Conservation (phyloP, 2,888 invertebrate species). For the Lasioglossum vierecki region DNA sequence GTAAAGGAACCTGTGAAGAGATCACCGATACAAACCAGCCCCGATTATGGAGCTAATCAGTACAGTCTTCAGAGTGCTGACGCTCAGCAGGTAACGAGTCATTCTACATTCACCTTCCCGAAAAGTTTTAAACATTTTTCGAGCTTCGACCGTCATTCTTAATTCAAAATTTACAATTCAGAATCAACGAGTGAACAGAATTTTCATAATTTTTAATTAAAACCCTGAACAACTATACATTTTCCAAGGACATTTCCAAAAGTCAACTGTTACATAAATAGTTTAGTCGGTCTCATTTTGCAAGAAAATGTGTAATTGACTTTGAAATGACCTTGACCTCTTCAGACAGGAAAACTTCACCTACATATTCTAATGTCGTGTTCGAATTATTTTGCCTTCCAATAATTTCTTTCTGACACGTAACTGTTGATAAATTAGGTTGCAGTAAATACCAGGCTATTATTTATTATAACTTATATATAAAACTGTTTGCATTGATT, state of each 20-base stretch:
- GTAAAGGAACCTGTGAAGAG: constrained; percentile 81
- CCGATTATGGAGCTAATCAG: constrained; percentile 79
- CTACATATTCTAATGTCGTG: background rate
- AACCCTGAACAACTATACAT: background rate
- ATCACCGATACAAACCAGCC: constrained; percentile 77
- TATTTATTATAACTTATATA: background rate
- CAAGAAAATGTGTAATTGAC: background rate
- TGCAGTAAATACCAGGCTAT: background rate
- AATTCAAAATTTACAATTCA: background rate
- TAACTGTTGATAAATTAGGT: background rate
- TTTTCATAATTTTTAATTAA: background rate
- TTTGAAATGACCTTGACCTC: constrained; percentile 19
- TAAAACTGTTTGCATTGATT: too few relatives aligned
- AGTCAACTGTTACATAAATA: background rate
- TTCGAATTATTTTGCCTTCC: background rate
- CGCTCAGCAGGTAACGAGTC: constrained; percentile 78
- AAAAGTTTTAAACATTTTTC: background rate
- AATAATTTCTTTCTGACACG: background rate
- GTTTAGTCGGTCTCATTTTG: background rate
- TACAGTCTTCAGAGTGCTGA: constrained; percentile 80
- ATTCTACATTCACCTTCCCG: background rate
- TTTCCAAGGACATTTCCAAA: background rate
- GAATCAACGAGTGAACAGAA: background rate
- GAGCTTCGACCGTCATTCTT: background rate
- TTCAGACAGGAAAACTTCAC: constrained; percentile 4